Evolutionary conservation across 1,140 invertebrate genomes (phyloP), one percentile per base, ranked within the genome.

Genomic region (Ceratosolen fusciceps): DNA sequence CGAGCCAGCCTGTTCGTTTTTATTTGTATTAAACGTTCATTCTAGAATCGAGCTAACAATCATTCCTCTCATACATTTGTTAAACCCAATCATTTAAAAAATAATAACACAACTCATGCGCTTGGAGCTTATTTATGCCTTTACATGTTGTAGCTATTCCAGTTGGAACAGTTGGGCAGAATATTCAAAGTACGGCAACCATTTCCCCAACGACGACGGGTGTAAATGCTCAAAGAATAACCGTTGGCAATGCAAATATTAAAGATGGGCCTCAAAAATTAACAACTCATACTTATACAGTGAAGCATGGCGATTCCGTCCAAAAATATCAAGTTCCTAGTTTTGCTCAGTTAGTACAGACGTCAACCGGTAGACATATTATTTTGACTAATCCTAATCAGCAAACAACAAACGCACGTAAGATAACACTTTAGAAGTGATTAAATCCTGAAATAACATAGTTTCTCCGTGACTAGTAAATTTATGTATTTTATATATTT

Each of bases 331-430:
- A 92, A 77, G 90, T 92, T 65, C 91, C 92, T 56, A 85, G 91
- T 82, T 90, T 93, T 82, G 92, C 92, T 77, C 94, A 95, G 82
- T 87, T 95, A 47, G 93, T 95, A 24, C 94, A 95, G 85, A 94
- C 94, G 12, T 91, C 94, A 47, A 92, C 92, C 26, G 94, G 94
- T 43, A 93, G 93, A 85, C 92, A 93, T 87, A 90, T 94, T 65
- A 90, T 95, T 43, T 86, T 94, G 10, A 93, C 93, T 8, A 80
- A 80, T 70, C 88, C 87, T 8, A 88, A 84, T 84, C 87, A 88
- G 77, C 87, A 88, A 84, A 91, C 87, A 60, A 88, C 91, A 67
- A 90, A 90, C 73, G 85, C 90, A 79, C 86, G 88, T 90, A 80
- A 85, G 84, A 43, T 43, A 43, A 43, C 5, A 7, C 12, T 43